Conservation (phyloP, 2,113 vertebrate species). For the Cottus gobio region DNA sequence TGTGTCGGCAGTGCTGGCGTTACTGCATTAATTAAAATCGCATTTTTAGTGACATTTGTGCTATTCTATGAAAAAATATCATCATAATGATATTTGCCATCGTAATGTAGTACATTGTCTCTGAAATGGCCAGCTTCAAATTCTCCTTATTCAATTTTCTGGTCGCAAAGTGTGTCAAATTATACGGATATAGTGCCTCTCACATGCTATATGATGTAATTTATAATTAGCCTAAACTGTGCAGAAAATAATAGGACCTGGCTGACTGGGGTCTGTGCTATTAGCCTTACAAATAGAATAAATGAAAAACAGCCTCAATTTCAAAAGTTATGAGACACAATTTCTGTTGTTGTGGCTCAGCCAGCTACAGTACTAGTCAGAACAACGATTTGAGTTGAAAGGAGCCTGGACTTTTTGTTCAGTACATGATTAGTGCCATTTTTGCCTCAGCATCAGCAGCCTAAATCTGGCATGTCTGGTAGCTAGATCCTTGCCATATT, state of each 20-base stretch:
- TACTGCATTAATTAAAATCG: conserved; percentile 14
- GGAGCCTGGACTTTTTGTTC: neutral
- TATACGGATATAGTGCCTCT: neutral
- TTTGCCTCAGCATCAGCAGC: conserved; percentile 1
- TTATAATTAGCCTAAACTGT: conserved; percentile 1
- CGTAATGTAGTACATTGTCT: neutral
- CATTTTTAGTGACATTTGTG: neutral
- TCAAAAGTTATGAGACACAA: neutral
- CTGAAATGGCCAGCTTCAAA: neutral
- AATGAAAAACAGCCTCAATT: neutral
- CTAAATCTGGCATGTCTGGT: neutral
- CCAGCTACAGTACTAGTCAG: neutral
- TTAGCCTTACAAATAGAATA: neutral
- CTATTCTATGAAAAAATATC: neutral
- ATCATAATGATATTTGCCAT: neutral
- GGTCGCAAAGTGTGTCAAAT: conserved; percentile 1
- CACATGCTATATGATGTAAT: neutral
- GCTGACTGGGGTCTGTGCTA: neutral
- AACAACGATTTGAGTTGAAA: neutral
- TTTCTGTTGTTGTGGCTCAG: neutral
- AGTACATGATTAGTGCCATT: neutral
- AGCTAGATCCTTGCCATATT: conserved; percentile 19
- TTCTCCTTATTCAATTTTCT: conserved; percentile 7
- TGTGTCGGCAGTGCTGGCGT: neutral
- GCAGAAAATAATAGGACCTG: conserved; percentile 1